Evolutionary conservation across 2,797 vertebrate genomes (phyloP).

Genomic region (Chelidonichthys spinosus): DNA sequence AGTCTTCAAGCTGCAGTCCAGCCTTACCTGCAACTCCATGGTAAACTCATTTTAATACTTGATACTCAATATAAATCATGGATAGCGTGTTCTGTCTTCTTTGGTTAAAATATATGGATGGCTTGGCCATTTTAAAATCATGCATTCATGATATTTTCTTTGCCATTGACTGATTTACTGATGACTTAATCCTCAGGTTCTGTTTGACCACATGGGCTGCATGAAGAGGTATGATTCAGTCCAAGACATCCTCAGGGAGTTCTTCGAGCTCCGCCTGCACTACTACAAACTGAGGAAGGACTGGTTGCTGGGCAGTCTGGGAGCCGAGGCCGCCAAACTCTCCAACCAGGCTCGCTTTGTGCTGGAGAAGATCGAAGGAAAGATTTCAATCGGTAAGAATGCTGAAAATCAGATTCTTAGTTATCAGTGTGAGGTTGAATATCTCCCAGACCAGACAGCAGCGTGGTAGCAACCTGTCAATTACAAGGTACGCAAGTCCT

Average conservation of each 20-base stretch:
- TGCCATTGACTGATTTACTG: neutral
- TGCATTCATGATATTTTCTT: neutral
- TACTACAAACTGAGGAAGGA: slow-evolving; percentile 97
- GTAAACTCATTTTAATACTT: slow-evolving; percentile 75
- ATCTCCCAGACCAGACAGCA: neutral
- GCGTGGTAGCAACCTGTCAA: too few relatives aligned
- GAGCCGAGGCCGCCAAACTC: slow-evolving; percentile 93
- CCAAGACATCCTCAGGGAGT: slow-evolving; percentile 96
- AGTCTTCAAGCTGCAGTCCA: slow-evolving; percentile 98
- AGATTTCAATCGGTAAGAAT: slow-evolving; percentile 91
- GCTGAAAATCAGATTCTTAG: neutral
- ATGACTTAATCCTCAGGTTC: slow-evolving; percentile 83
- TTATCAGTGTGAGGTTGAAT: neutral
- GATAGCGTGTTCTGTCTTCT: neutral
- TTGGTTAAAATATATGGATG: neutral
- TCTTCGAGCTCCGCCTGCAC: slow-evolving; percentile 96
- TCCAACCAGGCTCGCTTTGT: slow-evolving; percentile 98
- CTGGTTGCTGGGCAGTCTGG: slow-evolving; percentile 94
- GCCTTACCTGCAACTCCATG: slow-evolving; percentile 99
- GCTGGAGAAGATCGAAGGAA: slow-evolving; percentile 98
- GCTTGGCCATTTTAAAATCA: neutral
- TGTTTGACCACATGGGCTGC: slow-evolving; percentile 99
- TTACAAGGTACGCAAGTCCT: too few relatives aligned
- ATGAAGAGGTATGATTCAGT: slow-evolving; percentile 98
- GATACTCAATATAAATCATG: neutral